A percentile compares a stretch with the other conserved stretches of the same genome.
Conservation (phyloP, 2,113 vertebrate genomes). For the Myrmecophaga tridactyla region DNA sequence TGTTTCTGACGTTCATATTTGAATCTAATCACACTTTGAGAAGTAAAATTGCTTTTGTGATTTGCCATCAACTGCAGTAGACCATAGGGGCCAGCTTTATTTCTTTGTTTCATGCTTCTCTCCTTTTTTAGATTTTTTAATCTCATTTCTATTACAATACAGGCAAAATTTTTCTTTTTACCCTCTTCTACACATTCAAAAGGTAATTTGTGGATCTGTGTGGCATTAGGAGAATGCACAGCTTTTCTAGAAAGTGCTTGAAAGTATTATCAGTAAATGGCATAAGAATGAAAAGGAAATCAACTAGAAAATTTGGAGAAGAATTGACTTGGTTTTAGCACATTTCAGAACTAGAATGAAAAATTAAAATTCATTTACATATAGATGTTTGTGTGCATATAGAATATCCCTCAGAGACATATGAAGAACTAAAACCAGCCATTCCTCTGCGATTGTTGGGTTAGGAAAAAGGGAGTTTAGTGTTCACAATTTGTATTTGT, state of each 20-base stretch:
- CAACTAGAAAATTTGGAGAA: not conserved
- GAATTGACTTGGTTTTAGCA: not conserved
- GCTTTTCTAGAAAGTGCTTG: not conserved
- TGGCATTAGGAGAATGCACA: not conserved
- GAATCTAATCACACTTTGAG: not conserved
- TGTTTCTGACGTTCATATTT: not conserved
- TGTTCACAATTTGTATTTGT: not conserved
- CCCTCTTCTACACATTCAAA: not conserved
- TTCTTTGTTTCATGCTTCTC: not conserved
- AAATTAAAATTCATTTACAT: not conserved
- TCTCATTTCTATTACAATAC: not conserved
- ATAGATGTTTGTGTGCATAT: fast-evolving
- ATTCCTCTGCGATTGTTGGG: not conserved
- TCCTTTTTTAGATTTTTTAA: not conserved
- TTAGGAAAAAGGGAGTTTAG: not conserved
- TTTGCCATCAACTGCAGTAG: not conserved
- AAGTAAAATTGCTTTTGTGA: not conserved
- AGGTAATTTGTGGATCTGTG: not conserved
- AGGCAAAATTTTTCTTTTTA: not conserved
- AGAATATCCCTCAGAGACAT: not conserved
- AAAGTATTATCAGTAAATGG: not conserved
- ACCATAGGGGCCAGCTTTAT: too few relatives aligned
- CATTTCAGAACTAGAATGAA: not conserved
- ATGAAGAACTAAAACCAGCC: not conserved
- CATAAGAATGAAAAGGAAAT: not conserved